A percentile compares a stretch with the other conserved stretches of the same genome.
phyloP scores from a whole-genome alignment of 2,888 invertebrate genomes.

The Formica aserva region DNA sequence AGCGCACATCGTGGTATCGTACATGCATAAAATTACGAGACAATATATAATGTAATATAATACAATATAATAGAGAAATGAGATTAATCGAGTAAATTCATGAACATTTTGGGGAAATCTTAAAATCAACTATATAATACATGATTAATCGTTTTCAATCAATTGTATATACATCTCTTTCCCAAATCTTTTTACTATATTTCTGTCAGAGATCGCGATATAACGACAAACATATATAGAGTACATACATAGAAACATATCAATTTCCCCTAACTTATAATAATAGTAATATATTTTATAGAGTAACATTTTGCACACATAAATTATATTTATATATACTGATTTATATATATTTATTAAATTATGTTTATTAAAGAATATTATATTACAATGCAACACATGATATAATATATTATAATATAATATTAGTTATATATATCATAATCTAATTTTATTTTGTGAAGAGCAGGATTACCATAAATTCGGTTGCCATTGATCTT shows the following conservation, averaged over 20 bases:
- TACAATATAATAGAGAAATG: neutral
- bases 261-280: neutral
- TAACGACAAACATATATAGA: no score
- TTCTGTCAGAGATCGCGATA: no score
- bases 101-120: neutral
- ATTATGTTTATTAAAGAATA: neutral
- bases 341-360: neutral
- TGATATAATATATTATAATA: neutral
- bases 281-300: neutral
- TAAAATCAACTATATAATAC: neutral
- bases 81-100: neutral
- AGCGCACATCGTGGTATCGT: neutral
- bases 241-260: neutral
- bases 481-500: constrained; percentile 39
- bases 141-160: neutral
- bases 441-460: constrained; percentile 21
- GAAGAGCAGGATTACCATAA: constrained; percentile 5
- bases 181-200: neutral
- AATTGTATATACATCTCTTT: neutral
- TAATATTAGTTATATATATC: constrained; percentile 29
- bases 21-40: neutral
- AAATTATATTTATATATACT: neutral
- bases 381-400: neutral
- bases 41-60: neutral
- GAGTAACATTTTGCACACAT: neutral